Evolutionary conservation across 2,797 vertebrate species (phyloP).

Genomic region (Arctocebus calabarensis): DNA sequence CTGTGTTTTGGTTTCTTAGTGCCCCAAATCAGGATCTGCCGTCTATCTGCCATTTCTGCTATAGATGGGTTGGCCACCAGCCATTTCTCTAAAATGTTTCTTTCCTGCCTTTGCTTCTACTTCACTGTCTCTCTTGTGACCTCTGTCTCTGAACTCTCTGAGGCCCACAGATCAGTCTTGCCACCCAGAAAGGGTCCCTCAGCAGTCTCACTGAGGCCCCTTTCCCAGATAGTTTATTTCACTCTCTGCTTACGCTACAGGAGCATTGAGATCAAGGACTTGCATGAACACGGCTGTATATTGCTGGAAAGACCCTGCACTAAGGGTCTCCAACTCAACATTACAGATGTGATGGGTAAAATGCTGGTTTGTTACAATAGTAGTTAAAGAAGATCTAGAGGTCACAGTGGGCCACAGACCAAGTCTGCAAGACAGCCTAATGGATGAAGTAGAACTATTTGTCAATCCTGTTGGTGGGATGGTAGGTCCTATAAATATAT

Average conservation of each 20-base stretch:
- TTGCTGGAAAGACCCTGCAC: neutral
- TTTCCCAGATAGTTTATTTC: neutral
- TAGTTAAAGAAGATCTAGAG: neutral
- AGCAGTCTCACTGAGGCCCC: neutral
- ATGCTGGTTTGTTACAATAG: neutral
- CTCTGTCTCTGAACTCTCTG: neutral
- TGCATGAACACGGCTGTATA: neutral
- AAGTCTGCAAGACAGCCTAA: neutral
- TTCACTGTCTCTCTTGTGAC: neutral
- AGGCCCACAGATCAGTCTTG: neutral
- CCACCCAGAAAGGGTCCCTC: neutral
- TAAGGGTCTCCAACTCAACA: neutral
- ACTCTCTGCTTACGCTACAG: neutral
- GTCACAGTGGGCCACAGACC: neutral
- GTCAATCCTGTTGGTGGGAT: neutral
- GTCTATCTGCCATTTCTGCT: neutral
- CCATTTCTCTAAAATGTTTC: neutral
- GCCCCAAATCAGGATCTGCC: fast-evolving
- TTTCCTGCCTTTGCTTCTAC: neutral
- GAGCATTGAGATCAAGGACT: neutral
- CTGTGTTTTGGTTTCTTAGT: fast-evolving
- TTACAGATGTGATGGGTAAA: neutral
- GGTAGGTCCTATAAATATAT: neutral
- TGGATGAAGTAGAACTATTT: neutral
- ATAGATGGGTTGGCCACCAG: fast-evolving